A percentile compares a stretch with the other conserved stretches of the same genome.
Conservation (phyloP, 2,888 invertebrate genomes). For the Charanyca ferruginea region DNA sequence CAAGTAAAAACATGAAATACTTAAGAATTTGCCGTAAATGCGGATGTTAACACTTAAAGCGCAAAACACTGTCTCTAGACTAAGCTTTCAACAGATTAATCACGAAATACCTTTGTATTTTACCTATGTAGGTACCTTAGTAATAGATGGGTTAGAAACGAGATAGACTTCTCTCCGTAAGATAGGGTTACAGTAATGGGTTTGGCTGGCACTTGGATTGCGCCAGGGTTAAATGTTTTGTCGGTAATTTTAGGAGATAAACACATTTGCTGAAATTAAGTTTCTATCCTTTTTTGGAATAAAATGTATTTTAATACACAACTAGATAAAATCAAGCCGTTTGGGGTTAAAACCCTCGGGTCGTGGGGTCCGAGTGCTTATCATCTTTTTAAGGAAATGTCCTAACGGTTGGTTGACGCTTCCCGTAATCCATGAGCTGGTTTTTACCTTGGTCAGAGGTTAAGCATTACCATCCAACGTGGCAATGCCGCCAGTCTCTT, state of each 20-base stretch:
- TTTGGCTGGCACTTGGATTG: conserved; percentile 37
- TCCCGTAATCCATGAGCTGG: too few relatives aligned
- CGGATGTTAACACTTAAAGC: conserved; percentile 13
- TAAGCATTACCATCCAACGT: too few relatives aligned
- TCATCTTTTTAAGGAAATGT: too few relatives aligned
- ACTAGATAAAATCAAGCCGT: too few relatives aligned
- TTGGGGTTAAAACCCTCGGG: too few relatives aligned
- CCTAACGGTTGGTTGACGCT: too few relatives aligned
- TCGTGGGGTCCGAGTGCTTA: too few relatives aligned
- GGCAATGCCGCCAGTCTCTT: too few relatives aligned
- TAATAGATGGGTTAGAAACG: conserved; percentile 32
- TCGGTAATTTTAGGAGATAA: conserved; percentile 29
- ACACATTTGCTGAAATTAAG: conserved; percentile 14
- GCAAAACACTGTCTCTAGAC: conserved; percentile 28
- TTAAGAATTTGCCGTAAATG: neutral
- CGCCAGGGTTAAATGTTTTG: conserved; percentile 45
- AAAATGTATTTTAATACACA: too few relatives aligned
- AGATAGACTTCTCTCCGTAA: conserved; percentile 39
- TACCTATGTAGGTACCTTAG: conserved; percentile 26
- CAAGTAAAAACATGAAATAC: neutral
- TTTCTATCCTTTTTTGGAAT: neutral
- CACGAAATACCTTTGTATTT: conserved; percentile 55
- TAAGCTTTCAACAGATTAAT: conserved; percentile 48
- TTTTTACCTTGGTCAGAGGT: too few relatives aligned
- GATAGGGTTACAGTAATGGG: conserved; percentile 60